Evolutionary conservation across 2,113 vertebrate genomes (phyloP).

Genomic region (Noctilio leporinus): DNA sequence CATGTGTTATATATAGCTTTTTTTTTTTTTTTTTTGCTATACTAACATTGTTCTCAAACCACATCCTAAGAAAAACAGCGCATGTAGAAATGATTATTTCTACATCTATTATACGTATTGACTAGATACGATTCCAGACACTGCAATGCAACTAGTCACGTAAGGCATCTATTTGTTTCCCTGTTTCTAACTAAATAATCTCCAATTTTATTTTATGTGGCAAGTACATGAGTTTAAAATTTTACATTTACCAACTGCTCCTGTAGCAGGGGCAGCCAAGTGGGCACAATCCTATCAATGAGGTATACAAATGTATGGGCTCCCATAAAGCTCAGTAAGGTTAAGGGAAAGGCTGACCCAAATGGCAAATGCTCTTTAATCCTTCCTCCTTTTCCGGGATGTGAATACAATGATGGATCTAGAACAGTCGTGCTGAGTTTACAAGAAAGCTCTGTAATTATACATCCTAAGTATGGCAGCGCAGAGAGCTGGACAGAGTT

Average conservation of each 20-base stretch:
- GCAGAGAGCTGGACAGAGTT: not conserved
- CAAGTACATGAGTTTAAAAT: not conserved
- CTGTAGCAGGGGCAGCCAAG: not conserved
- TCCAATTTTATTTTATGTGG: not conserved
- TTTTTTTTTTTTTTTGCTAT: not conserved
- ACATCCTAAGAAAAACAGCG: not conserved
- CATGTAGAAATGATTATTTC: not conserved
- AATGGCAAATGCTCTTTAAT: not conserved
- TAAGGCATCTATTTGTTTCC: not conserved
- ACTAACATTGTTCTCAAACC: not conserved
- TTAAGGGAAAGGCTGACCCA: not conserved
- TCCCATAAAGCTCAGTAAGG: not conserved
- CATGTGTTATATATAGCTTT: not conserved
- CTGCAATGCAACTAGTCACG: not conserved
- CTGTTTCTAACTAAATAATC: not conserved
- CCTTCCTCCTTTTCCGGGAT: not conserved
- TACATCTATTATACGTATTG: not conserved
- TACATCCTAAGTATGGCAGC: not conserved
- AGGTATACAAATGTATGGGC: not conserved
- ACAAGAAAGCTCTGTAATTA: not conserved
- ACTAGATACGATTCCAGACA: not conserved
- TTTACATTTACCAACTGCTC: not conserved
- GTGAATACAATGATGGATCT: not conserved
- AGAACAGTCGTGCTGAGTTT: not conserved
- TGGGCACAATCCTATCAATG: not conserved